A percentile compares a stretch with the other conserved stretches of the same genome.
These are phyloP conservation scores for Cosmia pyralina DNA, from an alignment of 2,888 invertebrate species.

Conservation along the genomic window DNA sequence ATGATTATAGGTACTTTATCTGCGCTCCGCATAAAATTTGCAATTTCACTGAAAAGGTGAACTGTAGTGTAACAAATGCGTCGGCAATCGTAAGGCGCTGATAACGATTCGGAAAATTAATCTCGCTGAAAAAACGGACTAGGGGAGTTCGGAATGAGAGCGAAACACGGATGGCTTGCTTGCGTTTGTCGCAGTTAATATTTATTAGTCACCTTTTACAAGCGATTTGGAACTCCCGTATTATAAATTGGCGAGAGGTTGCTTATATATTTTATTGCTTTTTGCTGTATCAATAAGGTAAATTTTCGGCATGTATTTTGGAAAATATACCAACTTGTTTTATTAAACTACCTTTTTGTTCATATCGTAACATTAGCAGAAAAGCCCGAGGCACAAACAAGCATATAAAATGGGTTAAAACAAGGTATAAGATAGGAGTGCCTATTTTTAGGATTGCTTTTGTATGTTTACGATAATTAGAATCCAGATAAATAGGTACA, in stretches of 20 bases:
- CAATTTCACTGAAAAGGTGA: conserved; percentile 89
- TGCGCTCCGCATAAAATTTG: conserved; percentile 86
- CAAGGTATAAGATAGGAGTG: background rate
- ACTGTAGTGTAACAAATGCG: conserved; percentile 89
- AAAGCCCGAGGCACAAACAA: background rate
- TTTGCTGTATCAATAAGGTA: background rate
- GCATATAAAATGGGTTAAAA: conserved; percentile 6
- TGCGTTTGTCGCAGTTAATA: conserved; percentile 76
- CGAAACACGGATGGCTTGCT: conserved; percentile 76
- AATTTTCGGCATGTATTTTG: background rate
- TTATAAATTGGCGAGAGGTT: conserved; percentile 48
- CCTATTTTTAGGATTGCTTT: background rate
- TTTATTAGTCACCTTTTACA: conserved; percentile 73
- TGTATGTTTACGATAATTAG: background rate
- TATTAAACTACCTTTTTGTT: conserved; percentile 26
- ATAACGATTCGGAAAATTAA: conserved; percentile 89
- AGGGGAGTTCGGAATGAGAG: conserved; percentile 75
- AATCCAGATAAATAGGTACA: background rate
- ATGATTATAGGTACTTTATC: conserved; percentile 90
- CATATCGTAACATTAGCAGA: conserved; percentile 15
- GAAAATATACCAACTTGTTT: background rate
- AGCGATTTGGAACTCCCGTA: conserved; percentile 66
- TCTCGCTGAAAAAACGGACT: conserved; percentile 82
- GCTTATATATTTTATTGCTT: conserved; percentile 26
- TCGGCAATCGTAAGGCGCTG: conserved; percentile 88